These are phyloP conservation scores for Dynastes tityus DNA, from an alignment of 2,888 invertebrate species.

Conservation along the genomic window DNA sequence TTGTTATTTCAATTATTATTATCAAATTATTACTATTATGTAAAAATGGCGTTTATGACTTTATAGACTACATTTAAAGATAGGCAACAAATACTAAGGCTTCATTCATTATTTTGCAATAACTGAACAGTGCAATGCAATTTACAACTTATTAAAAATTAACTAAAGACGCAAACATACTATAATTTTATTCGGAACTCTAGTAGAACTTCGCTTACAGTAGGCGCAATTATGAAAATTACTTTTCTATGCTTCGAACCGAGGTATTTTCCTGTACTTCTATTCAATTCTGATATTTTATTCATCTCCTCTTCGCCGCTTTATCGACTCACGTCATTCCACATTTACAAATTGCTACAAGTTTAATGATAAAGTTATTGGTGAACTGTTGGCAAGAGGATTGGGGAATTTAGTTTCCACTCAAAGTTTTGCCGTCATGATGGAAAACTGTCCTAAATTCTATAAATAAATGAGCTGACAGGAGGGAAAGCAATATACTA, in stretches of 20 bases:
- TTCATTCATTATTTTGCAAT: neutral
- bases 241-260: neutral
- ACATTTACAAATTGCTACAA: constrained; percentile 43
- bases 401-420: constrained; percentile 20
- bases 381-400: constrained; percentile 37
- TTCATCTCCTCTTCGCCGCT: constrained; percentile 35
- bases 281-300: constrained; percentile 27
- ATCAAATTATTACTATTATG: too few relatives aligned
- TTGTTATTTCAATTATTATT: too few relatives aligned
- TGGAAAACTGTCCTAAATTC: constrained; percentile 28
- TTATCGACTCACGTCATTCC: constrained; percentile 39
- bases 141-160: neutral
- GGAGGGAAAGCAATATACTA: constrained; percentile 11
- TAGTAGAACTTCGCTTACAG: neutral
- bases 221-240: constrained; percentile 26
- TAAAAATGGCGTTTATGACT: too few relatives aligned
- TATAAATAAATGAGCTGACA: constrained; percentile 31
- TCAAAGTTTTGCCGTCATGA: constrained; percentile 30
- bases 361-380: constrained; percentile 43
- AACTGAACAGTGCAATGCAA: neutral
- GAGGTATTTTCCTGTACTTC: neutral
- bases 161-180: neutral
- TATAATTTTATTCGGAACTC: neutral
- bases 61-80: too few relatives aligned
- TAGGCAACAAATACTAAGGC: neutral